These are phyloP conservation scores for Columba janthina DNA, from an alignment of 2,113 vertebrate species.

Conservation along the genomic window DNA sequence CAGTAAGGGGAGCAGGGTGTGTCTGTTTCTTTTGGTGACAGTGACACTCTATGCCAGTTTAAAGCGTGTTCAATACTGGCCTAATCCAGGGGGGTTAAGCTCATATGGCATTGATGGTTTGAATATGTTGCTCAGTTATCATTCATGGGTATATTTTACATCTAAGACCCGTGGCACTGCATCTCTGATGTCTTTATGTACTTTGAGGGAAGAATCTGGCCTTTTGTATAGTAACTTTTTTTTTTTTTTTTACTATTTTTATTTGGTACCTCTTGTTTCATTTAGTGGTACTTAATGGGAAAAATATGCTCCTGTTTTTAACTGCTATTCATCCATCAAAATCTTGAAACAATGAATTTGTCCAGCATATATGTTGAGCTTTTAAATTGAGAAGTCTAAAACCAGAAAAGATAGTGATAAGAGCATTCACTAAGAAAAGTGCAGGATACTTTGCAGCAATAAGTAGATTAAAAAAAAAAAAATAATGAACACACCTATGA, in stretches of 20 bases:
- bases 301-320: background rate
- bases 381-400: background rate
- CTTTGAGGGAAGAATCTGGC: background rate
- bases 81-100: background rate
- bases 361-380: background rate
- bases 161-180: background rate
- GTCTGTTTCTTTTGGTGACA: slow-evolving; percentile 23
- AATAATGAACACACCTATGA: background rate
- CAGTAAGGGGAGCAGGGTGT: slow-evolving; percentile 41
- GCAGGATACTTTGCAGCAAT: background rate
- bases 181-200: background rate
- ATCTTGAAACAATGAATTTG: background rate
- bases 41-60: background rate
- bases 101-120: background rate
- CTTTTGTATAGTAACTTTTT: background rate
- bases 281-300: background rate
- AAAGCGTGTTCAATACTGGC: background rate
- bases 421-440: background rate
- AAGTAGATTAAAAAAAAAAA: background rate
- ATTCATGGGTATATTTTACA: background rate
- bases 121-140: background rate
- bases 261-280: background rate
- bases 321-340: background rate
- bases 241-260: background rate
- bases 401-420: background rate